Conservation (phyloP, 1,140 invertebrate species). For the Drosophila santomea region DNA sequence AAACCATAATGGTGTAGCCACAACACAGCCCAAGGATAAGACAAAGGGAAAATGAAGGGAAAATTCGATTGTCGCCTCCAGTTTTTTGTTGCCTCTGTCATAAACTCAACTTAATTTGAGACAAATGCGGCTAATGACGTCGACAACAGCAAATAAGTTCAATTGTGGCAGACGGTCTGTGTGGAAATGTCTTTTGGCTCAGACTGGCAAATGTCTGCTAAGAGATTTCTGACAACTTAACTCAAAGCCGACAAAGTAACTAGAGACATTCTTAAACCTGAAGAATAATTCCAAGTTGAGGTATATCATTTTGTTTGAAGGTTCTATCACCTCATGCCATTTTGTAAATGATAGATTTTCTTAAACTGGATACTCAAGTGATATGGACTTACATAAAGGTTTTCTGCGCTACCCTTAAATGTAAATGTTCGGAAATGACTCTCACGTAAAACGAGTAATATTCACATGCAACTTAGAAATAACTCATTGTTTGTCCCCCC, state of each 20-base stretch:
- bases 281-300: neutral
- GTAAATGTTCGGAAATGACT: neutral
- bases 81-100: conserved; percentile 51
- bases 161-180: conserved; percentile 41
- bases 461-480: conserved; percentile 6
- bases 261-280: conserved; percentile 12
- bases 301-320: conserved; percentile 1
- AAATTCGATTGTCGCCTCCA: conserved; percentile 44
- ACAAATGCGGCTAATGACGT: conserved; percentile 76
- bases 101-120: conserved; percentile 79
- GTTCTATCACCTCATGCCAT: neutral
- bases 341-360: neutral
- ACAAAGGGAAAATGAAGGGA: conserved; percentile 22
- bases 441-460: conserved; percentile 12
- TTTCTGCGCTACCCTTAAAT: neutral
- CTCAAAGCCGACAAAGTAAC: conserved; percentile 32
- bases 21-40: conserved; percentile 21
- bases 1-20: conserved; percentile 66
- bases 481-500: conserved; percentile 5
- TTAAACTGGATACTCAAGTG: neutral
- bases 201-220: conserved; percentile 57
- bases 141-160: conserved; percentile 64
- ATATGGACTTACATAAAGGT: neutral
- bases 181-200: conserved; percentile 39
- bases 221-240: conserved; percentile 45